Base-by-base conservation (phyloP, 30 jellyfish, hydroid and myxozoan genomes). In the Nemopilema nomurai region DNA sequence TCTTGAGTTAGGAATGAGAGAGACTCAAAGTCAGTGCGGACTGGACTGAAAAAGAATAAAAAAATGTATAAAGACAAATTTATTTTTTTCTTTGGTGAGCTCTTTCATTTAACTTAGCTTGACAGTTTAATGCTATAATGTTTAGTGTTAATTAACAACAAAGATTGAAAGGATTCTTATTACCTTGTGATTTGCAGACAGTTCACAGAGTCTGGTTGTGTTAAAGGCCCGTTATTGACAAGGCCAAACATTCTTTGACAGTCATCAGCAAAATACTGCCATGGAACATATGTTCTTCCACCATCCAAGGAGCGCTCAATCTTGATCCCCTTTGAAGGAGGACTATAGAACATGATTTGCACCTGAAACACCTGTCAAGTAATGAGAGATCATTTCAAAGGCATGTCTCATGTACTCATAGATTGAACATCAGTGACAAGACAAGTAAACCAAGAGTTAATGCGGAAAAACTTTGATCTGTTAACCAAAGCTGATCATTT, bases 221-320 rank as follows among this genome's bases (percentile, higher is more conserved):
- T 82, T 29, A 95, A 84, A 16, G 85, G 90, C 9, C 99, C 99
- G 79, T 95, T 90, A 64, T 95, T 87, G 19, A 52, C 80, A 80
- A 95, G 65, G 23, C 89, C 86, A 80, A 81, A 95, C 88, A 74
- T 77, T 23, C 78, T 33, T 51, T 1, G 68, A 31, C 99, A 95
- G 67, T 95, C 97, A 25, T 71, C 87, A 27, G 99, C 97, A 76
- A 82, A 95, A 72, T 95, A 89, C 67, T 95, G 99, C 99, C 99
- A 95, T 13, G 99, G 93, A 18, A 78, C 67, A 84, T 87, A 95
- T 18, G 97, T 73, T 25, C 51, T 80, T 1, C 99, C 99, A 24
- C 90, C 87, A 79, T 95, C 93, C 32, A 75, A 53, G 49, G 99
- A 95, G 28, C 99, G 80, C 67, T 95, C 99, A 29, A 95, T 95